Evolutionary conservation across 1,140 invertebrate species (phyloP).

Genomic region (Lysiphlebus fabarum): DNA sequence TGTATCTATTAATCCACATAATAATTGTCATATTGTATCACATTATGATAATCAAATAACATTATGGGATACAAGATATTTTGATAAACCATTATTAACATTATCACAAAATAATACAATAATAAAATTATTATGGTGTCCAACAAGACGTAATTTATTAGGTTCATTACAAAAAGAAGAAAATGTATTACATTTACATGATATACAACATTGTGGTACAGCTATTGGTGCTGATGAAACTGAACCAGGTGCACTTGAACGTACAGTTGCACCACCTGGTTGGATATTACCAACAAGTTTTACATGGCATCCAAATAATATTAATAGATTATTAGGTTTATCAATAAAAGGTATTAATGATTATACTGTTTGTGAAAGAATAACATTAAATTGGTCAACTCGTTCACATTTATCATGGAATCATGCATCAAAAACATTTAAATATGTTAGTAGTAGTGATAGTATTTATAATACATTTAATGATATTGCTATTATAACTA

Average conservation of each 20-base stretch:
- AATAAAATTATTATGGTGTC: slow-evolving; percentile 81
- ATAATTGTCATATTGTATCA: slow-evolving; percentile 76
- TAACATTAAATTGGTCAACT: slow-evolving; percentile 76
- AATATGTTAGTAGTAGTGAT: slow-evolving; percentile 59
- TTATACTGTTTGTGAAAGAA: slow-evolving; percentile 75
- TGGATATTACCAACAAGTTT: slow-evolving; percentile 62
- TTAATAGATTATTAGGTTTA: slow-evolving; percentile 72
- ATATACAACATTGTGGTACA: slow-evolving; percentile 72
- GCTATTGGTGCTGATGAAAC: slow-evolving; percentile 59
- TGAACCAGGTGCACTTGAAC: slow-evolving; percentile 73
- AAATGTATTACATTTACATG: slow-evolving; percentile 68
- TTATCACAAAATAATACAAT: slow-evolving; percentile 69
- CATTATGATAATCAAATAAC: slow-evolving; percentile 76
- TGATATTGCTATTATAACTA: slow-evolving; percentile 75
- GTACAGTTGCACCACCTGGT: slow-evolving; percentile 61
- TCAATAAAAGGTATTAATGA: slow-evolving; percentile 64
- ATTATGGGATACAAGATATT: slow-evolving; percentile 84
- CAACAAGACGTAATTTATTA: slow-evolving; percentile 78
- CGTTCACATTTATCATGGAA: slow-evolving; percentile 72
- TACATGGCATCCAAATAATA: slow-evolving; percentile 78
- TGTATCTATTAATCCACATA: slow-evolving; percentile 72
- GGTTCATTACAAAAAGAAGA: slow-evolving; percentile 72
- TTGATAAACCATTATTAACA: slow-evolving; percentile 79
- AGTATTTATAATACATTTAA: slow-evolving; percentile 58
- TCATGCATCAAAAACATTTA: slow-evolving; percentile 66